These are phyloP conservation scores for Orbicella faveolata DNA, from an alignment of 64 coral and sea anemone genomes.

Conservation along the genomic window DNA sequence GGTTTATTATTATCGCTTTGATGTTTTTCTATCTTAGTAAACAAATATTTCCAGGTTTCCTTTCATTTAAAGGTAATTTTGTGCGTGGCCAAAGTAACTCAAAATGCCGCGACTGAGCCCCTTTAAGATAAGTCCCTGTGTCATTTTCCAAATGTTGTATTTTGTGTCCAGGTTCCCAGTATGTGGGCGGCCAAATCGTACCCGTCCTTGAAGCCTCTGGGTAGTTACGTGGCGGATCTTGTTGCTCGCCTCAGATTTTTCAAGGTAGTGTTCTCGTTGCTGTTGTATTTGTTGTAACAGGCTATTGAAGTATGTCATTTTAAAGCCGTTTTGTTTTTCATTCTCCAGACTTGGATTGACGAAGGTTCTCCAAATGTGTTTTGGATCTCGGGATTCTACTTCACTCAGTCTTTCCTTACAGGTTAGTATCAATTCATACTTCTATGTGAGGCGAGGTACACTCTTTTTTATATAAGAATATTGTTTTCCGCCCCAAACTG, in stretches of 20 bases:
- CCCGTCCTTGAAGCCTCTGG: constrained; percentile 91
- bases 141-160: background rate
- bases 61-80: too few species aligned
- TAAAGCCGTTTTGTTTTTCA: background rate
- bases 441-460: too few species aligned
- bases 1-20: too few species aligned
- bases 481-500: too few species aligned
- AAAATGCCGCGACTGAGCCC: too few species aligned
- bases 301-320: background rate
- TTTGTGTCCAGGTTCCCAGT: constrained; percentile 68
- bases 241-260: constrained; percentile 78
- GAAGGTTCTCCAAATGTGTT: constrained; percentile 87
- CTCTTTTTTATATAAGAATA: too few species aligned
- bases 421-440: constrained; percentile 39
- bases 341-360: constrained; percentile 85
- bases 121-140: too few species aligned
- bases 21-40: too few species aligned
- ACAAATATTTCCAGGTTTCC: too few species aligned
- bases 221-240: constrained; percentile 89
- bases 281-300: background rate
- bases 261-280: constrained; percentile 43
- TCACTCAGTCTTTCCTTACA: constrained; percentile 97
- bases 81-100: too few species aligned
- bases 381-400: constrained; percentile 99
- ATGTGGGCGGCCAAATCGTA: constrained; percentile 97